These are phyloP conservation scores for Autographa gamma DNA, from an alignment of 2,888 invertebrate genomes.

Conservation along the genomic window DNA sequence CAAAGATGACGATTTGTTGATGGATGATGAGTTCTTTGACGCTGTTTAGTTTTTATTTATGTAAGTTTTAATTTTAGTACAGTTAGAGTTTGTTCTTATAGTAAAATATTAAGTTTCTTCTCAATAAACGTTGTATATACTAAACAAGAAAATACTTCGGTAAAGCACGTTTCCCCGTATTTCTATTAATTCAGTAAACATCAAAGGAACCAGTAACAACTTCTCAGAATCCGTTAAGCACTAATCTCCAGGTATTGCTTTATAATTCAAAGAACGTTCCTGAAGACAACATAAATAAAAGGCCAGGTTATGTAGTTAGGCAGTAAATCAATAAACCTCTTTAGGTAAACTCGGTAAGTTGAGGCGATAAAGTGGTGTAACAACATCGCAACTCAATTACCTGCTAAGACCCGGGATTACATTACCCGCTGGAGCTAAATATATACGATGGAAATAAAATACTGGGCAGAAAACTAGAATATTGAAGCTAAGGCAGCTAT, in stretches of 20 bases:
- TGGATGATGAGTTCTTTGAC: too few relatives aligned
- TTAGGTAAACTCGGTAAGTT: conserved; percentile 18
- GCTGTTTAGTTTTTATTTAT: too few relatives aligned
- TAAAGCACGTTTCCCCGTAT: too few relatives aligned
- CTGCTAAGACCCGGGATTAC: conserved; percentile 10
- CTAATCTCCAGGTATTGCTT: not conserved
- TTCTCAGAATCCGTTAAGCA: not conserved
- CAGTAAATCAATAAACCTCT: conserved; percentile 31
- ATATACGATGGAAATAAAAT: not conserved
- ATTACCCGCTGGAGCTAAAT: conserved; percentile 19
- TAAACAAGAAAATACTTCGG: not conserved
- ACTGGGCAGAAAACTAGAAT: too few relatives aligned
- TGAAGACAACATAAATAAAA: not conserved
- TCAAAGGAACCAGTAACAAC: not conserved
- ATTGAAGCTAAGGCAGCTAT: too few relatives aligned
- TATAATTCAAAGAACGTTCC: not conserved
- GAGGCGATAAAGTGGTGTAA: conserved; percentile 17
- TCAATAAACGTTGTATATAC: too few relatives aligned
- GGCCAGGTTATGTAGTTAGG: conserved; percentile 16
- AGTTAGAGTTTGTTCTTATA: too few relatives aligned
- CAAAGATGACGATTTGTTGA: too few relatives aligned
- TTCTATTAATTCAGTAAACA: not conserved
- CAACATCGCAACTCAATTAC: conserved; percentile 34
- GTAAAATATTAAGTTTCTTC: too few relatives aligned
- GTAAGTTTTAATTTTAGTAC: too few relatives aligned